These are phyloP conservation scores for Rhinopomastus cyanomelas DNA, from an alignment of 2,113 vertebrate species.

Conservation along the genomic window DNA sequence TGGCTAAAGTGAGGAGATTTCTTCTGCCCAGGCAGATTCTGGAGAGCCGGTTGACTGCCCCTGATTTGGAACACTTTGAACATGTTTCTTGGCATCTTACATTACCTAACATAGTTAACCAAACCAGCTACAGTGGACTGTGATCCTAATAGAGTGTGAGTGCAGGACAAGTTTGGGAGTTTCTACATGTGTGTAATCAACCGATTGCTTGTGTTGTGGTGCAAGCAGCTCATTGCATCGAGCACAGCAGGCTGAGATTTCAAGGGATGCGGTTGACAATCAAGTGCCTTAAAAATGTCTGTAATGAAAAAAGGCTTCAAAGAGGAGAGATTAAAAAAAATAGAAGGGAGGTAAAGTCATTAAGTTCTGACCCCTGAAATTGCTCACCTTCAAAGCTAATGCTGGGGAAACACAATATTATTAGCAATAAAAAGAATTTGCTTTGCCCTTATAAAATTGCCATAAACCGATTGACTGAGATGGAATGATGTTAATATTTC, in stretches of 20 bases:
- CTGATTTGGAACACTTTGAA: background rate
- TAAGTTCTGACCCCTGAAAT: slow-evolving; percentile 74
- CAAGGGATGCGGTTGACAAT: background rate
- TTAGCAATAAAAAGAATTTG: slow-evolving; percentile 83
- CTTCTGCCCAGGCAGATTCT: background rate
- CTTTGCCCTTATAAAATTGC: slow-evolving; percentile 82
- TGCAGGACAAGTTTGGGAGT: background rate
- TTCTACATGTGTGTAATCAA: background rate
- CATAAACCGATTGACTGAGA: slow-evolving; percentile 81
- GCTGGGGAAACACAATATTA: slow-evolving; percentile 74
- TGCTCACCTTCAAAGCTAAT: slow-evolving; percentile 79
- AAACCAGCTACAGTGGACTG: background rate
- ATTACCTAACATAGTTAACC: background rate
- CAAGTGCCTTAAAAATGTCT: slow-evolving; percentile 18
- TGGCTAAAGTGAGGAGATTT: background rate
- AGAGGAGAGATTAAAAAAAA: slow-evolving; percentile 62
- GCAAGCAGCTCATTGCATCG: background rate
- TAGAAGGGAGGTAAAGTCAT: slow-evolving; percentile 66
- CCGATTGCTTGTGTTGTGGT: background rate
- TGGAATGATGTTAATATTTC: slow-evolving; percentile 84
- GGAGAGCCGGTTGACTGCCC: background rate
- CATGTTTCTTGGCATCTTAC: rapidly evolving
- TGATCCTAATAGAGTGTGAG: background rate
- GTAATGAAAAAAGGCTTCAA: slow-evolving; percentile 44
- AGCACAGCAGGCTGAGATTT: background rate